Evolutionary conservation across 2,113 vertebrate species (phyloP).

Genomic region (Bos indicus): DNA sequence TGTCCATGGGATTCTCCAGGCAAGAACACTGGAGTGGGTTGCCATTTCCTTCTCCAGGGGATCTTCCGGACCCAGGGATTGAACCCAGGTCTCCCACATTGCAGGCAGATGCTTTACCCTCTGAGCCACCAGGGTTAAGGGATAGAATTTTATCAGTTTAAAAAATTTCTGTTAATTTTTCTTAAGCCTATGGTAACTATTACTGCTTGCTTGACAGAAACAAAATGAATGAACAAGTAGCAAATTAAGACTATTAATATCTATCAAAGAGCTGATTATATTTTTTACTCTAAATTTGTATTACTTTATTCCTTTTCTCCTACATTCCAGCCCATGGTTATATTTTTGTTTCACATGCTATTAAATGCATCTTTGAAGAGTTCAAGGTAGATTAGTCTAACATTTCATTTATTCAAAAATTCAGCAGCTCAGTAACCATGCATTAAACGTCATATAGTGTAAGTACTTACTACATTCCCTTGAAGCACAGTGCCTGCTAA

Average conservation of each 20-base stretch:
- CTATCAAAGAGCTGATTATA: background rate
- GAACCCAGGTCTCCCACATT: background rate
- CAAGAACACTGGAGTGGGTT: background rate
- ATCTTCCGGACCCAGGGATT: background rate
- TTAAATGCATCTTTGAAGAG: background rate
- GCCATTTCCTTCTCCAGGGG: background rate
- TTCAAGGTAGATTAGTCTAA: background rate
- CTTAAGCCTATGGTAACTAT: constrained; percentile 14
- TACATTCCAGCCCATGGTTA: background rate
- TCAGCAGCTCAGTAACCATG: background rate
- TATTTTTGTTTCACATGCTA: background rate
- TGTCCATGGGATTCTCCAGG: background rate
- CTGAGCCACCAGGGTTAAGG: background rate
- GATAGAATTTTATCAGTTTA: background rate
- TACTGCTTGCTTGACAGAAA: background rate
- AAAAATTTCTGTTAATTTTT: background rate
- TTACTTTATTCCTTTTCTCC: background rate
- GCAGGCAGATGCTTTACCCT: background rate
- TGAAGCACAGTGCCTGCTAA: background rate
- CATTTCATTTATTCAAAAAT: background rate
- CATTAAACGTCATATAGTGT: background rate
- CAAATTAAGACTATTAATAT: background rate
- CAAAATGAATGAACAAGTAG: background rate
- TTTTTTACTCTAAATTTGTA: background rate
- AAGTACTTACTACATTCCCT: background rate